Percentiles rank a stretch among this genome's conserved stretches.
Evolutionary conservation across 35 echinoderm and acorn worm genomes (phyloP).

Genomic region (Apostichopus parvimensis): DNA sequence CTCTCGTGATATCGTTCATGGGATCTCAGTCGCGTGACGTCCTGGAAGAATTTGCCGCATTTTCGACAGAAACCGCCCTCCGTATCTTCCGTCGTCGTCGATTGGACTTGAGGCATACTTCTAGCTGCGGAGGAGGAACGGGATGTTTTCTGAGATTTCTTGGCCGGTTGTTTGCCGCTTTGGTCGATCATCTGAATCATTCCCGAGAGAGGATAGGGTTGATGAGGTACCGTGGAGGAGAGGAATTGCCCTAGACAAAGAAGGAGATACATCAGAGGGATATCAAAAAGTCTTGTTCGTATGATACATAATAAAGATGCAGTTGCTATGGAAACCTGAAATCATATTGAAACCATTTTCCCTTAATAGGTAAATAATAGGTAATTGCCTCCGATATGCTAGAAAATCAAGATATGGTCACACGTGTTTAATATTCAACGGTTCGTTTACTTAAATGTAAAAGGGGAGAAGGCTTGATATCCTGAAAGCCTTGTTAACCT

Average conservation of each 20-base stretch:
- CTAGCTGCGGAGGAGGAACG: not conserved
- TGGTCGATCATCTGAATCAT: not conserved
- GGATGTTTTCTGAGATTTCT: not conserved
- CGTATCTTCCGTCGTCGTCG: not conserved
- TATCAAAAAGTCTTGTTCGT: not conserved
- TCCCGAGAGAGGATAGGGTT: not conserved
- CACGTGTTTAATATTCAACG: no score
- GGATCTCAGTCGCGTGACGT: not conserved
- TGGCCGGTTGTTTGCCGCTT: not conserved
- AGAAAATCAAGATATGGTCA: no score
- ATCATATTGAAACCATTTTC: no score
- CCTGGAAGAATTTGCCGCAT: constrained; percentile 16
- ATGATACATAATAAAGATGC: no score
- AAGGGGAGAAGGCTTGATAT: no score
- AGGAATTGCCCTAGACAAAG: constrained; percentile 10
- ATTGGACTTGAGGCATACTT: not conserved
- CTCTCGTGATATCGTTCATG: constrained; percentile 30
- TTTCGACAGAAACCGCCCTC: constrained; percentile 5
- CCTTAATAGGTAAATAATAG: no score
- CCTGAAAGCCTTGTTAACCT: no score
- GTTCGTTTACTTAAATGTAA: no score
- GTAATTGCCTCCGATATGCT: no score
- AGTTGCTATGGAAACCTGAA: no score
- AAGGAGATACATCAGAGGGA: not conserved
- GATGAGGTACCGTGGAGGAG: not conserved